Evolutionary conservation across 1,140 invertebrate genomes (phyloP).

Genomic region (Zeugodacus cucurbitae): DNA sequence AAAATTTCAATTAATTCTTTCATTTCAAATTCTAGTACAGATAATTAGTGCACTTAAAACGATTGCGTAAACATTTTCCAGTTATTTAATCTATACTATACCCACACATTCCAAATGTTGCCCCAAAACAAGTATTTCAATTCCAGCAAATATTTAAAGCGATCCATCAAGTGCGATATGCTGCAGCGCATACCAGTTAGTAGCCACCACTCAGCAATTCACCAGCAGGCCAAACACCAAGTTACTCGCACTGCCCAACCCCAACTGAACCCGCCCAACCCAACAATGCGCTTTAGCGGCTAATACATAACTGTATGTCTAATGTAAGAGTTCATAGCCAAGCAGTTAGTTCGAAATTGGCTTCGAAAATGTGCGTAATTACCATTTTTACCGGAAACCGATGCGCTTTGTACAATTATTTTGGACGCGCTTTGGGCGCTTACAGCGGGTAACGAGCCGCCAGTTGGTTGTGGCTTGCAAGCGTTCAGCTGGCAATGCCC

Average conservation of each 20-base stretch:
- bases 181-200: not conserved
- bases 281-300: not conserved
- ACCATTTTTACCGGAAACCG: conserved; percentile 7
- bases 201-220: not conserved
- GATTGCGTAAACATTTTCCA: too few relatives aligned
- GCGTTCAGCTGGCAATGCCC: conserved; percentile 8
- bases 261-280: not conserved
- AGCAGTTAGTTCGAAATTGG: not conserved
- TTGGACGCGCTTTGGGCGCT: not conserved
- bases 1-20: too few relatives aligned
- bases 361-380: not conserved
- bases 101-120: too few relatives aligned
- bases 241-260: not conserved
- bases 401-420: not conserved
- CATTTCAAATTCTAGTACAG: too few relatives aligned
- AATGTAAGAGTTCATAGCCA: not conserved
- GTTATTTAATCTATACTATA: too few relatives aligned
- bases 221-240: not conserved
- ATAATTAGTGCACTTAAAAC: too few relatives aligned
- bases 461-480: not conserved
- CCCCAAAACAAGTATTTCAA: too few relatives aligned
- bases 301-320: not conserved
- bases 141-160: too few relatives aligned
- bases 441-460: not conserved
- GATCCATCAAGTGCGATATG: too few relatives aligned